Evolutionary conservation across 2,113 vertebrate genomes (phyloP), one percentile per base, ranked within the genome.

Genomic region (Procapra przewalskii): DNA sequence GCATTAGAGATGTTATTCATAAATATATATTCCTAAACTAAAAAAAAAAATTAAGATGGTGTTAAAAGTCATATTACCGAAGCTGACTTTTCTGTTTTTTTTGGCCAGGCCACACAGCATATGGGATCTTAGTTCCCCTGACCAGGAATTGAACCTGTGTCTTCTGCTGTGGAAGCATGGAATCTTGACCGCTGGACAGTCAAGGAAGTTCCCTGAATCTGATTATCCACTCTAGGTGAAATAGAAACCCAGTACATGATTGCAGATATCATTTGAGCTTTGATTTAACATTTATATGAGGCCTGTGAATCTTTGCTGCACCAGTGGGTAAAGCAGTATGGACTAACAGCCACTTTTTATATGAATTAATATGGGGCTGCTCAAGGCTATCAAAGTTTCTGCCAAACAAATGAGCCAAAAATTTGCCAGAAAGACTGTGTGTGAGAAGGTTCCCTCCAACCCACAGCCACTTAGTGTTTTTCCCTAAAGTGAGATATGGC

Each of bases 291-390:
- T 31, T 54, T 45, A 57, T 40, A 4, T 27, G 1, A 86, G 86
- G 14, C 31, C 11, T n/a, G 13, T 75, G 40, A 86, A 40, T 59
- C 59, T 95, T 77, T 54, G 12, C 82, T 21, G 40, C 16, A 57
- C 3, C 52, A 31, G 5, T 54, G 11, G 1, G 6, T 67, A 45
- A 77, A 36, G 12, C 62, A 31, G 19, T 15, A 7, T 60, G 43
- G 8, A 60, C 16, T 54, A 86, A 15, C 4, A 48, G 9, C 1
- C 4, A 17, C 9, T 4, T 25, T 29, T 95, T 62, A 43, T 0
- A 13, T 52, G 14, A 6, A 36, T 52, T 14, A 27, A 1, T 11
- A 7, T 3, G 10, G 13, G 21, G 1, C 3, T 62, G 1, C 43
- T 67, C n/a, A 43, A 60, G 15, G 7, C 4, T 29, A 75, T 40